Percentiles rank a stretch among this genome's conserved stretches.
phyloP scores from a whole-genome alignment of 2,113 vertebrate genomes.

The Prolemur simus region DNA sequence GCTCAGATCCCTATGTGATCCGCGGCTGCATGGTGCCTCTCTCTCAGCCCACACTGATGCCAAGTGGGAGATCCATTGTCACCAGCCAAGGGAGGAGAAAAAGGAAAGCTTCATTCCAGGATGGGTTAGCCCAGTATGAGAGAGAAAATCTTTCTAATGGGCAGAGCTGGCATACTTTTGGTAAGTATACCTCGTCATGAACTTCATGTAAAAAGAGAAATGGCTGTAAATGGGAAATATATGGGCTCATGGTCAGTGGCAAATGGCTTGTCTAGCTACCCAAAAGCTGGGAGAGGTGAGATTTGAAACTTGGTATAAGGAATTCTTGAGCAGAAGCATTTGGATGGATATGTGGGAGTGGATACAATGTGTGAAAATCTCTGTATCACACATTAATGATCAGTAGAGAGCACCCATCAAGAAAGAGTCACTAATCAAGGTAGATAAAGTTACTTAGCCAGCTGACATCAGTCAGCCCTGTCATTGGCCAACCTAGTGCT shows the following conservation, averaged over 20 bases:
- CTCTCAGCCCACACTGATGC: neutral
- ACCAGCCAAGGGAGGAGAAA: neutral
- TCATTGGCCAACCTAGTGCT: neutral
- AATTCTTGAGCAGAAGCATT: neutral
- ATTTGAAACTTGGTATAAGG: neutral
- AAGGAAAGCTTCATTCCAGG: neutral
- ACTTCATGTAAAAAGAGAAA: neutral
- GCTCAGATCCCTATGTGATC: neutral
- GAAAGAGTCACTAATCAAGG: neutral
- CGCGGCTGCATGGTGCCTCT: too few relatives aligned
- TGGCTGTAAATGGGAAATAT: neutral
- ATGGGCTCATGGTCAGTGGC: neutral
- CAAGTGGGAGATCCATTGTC: neutral
- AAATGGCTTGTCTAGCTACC: neutral
- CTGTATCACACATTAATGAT: neutral
- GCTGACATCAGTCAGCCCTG: neutral
- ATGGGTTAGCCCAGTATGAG: neutral
- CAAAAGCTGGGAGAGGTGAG: neutral
- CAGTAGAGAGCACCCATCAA: neutral
- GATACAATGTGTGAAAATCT: neutral
- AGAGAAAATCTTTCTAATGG: neutral
- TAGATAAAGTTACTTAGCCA: neutral
- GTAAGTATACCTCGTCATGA: neutral
- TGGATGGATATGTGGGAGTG: neutral
- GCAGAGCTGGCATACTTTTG: neutral